These are phyloP conservation scores for Deroptyus accipitrinus DNA, from an alignment of 2,113 vertebrate genomes.

Conservation along the genomic window DNA sequence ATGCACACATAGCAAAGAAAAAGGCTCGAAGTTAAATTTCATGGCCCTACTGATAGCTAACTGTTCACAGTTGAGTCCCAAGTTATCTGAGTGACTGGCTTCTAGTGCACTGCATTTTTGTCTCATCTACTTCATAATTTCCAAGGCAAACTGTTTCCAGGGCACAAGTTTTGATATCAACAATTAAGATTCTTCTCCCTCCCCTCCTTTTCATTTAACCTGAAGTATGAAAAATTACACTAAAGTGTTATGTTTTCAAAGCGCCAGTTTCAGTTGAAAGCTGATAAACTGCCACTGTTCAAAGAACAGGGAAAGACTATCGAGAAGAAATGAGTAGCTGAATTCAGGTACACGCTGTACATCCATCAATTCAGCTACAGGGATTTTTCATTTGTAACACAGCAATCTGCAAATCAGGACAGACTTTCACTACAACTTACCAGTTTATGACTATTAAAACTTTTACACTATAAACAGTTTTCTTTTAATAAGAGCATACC, in stretches of 20 bases:
- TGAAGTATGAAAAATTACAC: neutral
- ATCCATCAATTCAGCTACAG: neutral
- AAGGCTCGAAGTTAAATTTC: neutral
- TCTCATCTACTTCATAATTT: neutral
- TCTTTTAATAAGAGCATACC: neutral
- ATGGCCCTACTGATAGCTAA: neutral
- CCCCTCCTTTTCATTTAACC: neutral
- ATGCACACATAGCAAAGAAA: neutral
- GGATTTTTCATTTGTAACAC: neutral
- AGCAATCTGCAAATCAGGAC: neutral
- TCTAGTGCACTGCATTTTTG: neutral
- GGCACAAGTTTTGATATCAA: neutral
- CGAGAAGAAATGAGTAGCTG: neutral
- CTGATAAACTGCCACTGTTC: neutral
- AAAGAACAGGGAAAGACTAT: neutral
- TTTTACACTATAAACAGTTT: neutral
- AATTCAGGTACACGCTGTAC: neutral
- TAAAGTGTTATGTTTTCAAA: neutral
- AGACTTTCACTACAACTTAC: neutral
- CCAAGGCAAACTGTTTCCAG: neutral
- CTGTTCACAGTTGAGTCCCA: no score
- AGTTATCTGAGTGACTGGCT: neutral
- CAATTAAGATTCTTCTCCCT: neutral
- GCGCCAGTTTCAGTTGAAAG: neutral
- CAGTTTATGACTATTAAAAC: neutral